Percentiles rank a stretch among this genome's conserved stretches.
Evolutionary conservation across 23 tunicate species (phyloP).

Genomic region (Ascidia mentula): DNA sequence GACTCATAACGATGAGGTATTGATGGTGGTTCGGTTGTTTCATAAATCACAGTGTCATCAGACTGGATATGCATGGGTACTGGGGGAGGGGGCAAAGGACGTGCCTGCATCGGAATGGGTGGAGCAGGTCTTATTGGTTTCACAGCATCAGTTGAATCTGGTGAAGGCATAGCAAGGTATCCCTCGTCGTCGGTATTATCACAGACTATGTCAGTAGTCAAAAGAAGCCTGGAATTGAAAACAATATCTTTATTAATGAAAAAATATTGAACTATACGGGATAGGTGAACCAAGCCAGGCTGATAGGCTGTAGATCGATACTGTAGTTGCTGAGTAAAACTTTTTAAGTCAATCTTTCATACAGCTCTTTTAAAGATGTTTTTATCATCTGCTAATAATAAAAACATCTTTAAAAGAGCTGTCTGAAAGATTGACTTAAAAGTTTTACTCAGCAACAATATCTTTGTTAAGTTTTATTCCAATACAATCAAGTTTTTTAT

Average conservation of each 20-base stretch:
- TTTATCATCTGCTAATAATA: too few species aligned
- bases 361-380: too few species aligned
- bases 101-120: constrained; percentile 46
- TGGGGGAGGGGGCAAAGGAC: constrained; percentile 62
- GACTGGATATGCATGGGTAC: constrained; percentile 23
- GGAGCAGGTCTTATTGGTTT: constrained; percentile 56
- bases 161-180: constrained; percentile 57
- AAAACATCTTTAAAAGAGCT: too few species aligned
- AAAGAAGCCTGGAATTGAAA: constrained; percentile 11
- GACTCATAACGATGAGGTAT: background rate
- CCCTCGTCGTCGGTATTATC: constrained; percentile 53
- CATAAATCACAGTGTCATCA: background rate
- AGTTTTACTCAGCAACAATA: too few species aligned
- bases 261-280: too few species aligned
- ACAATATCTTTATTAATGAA: background rate
- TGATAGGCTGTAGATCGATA: too few species aligned
- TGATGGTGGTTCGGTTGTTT: background rate
- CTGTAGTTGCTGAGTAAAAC: too few species aligned
- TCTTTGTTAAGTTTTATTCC: too few species aligned
- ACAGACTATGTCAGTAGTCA: constrained; percentile 49
- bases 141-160: background rate
- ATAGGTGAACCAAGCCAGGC: too few species aligned
- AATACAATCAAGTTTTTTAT: too few species aligned
- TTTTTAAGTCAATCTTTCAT: too few species aligned
- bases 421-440: too few species aligned